Evolutionary conservation across 1,140 invertebrate genomes (phyloP), one percentile per base, ranked within the genome.

Genomic region (Rhopalosiphum maidis): DNA sequence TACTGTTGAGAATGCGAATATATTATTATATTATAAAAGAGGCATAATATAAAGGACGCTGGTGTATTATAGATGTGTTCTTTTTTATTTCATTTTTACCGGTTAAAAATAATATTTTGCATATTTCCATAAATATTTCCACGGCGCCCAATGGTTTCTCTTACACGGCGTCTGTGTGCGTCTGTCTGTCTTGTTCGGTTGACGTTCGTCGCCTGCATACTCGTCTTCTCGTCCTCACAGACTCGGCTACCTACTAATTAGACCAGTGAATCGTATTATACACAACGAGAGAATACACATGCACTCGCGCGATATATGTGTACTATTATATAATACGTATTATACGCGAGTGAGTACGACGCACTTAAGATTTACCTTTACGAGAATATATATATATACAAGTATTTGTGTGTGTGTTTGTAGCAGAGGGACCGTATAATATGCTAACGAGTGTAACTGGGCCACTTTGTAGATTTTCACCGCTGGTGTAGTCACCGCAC

Each of bases 301-400:
- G 37, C 22, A 43, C 23, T 9, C 0, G 23, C 41, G 7, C 41
- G 83, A 23, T 43, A 5, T 11, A 25, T 41, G 37, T 21, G n/a
- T 77, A 77, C 60, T n/a, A 68, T 77, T 3, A 30, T n/a, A 77
- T 77, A 77, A 77, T 77, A n/a, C 60, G 60, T 85, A 85, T 85
- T 85, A 85, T 43, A 41, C 23, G 30, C 23, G 83, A 41, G 37
- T 41, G 83, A 22, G 83, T 41, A 77, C 37, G 41, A 85, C 37
- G 83, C 83, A 85, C 83, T 85, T 41, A 85, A 85, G 83, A 85
- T 85, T 85, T 85, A 85, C 83, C 83, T 43, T 85, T 43, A 43
- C 37, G 83, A 5, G 22, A 25, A 37, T n/a, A 30, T 30, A 68
- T n/a, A 68, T 68, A 68, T n/a, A n/a, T n/a, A 68, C 22, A 18